A percentile compares a stretch with the other conserved stretches of the same genome.
These are phyloP conservation scores for Drosophila gunungcola DNA, from an alignment of 1,140 invertebrate genomes.

Conservation along the genomic window DNA sequence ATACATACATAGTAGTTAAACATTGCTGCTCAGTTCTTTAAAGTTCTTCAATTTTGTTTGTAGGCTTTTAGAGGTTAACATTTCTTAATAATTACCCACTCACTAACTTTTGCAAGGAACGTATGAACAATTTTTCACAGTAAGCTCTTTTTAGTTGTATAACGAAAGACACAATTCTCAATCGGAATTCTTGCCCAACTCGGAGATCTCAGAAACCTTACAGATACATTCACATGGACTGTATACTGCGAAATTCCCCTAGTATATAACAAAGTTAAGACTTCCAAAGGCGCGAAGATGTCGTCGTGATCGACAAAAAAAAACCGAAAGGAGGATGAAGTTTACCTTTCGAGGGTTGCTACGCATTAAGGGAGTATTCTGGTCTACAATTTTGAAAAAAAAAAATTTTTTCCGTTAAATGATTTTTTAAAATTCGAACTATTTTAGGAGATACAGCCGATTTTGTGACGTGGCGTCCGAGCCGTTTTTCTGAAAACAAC, in stretches of 20 bases:
- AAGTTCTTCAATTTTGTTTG: not conserved
- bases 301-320: not conserved
- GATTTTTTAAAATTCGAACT: too few species aligned
- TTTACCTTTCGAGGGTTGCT: not conserved
- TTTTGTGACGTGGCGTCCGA: too few species aligned
- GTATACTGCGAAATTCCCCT: not conserved
- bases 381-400: too few species aligned
- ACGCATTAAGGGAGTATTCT: not conserved
- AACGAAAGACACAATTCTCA: not conserved
- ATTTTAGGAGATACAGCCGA: too few species aligned
- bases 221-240: not conserved
- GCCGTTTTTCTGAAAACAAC: too few species aligned
- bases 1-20: too few species aligned
- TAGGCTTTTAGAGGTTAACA: not conserved
- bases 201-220: not conserved
- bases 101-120: not conserved
- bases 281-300: too few species aligned
- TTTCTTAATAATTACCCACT: not conserved
- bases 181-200: not conserved
- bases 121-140: not conserved
- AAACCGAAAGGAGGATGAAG: not conserved
- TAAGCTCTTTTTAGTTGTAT: not conserved
- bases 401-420: too few species aligned
- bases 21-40: too few species aligned
- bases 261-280: constrained; percentile 8